Evolutionary conservation across 2,888 invertebrate species (phyloP).

Genomic region (Ferdinandea cuprea): DNA sequence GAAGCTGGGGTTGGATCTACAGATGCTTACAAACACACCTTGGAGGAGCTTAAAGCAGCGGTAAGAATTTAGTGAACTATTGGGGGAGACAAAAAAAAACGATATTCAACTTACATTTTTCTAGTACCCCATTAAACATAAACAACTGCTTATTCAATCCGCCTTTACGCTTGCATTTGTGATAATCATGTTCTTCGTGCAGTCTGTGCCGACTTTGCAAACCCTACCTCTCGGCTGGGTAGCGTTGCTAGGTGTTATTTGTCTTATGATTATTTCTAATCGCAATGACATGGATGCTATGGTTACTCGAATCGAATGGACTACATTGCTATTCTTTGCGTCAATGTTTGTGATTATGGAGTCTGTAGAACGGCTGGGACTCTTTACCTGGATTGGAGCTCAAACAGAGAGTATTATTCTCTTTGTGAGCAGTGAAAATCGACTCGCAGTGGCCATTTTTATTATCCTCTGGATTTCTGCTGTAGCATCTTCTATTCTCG

Average conservation of each 20-base stretch:
- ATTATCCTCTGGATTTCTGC: slow-evolving; percentile 95
- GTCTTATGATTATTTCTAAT: slow-evolving; percentile 90
- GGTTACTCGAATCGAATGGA: slow-evolving; percentile 82
- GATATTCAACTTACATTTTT: slow-evolving; percentile 76
- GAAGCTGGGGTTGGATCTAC: slow-evolving; percentile 84
- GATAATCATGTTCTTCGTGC: slow-evolving; percentile 91
- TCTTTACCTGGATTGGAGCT: slow-evolving; percentile 91
- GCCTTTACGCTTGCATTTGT: slow-evolving; percentile 88
- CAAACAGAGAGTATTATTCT: slow-evolving; percentile 88
- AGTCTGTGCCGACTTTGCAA: slow-evolving; percentile 89
- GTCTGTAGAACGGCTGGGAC: slow-evolving; percentile 90
- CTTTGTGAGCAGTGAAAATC: slow-evolving; percentile 86
- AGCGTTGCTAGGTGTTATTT: slow-evolving; percentile 90
- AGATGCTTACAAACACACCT: slow-evolving; percentile 87
- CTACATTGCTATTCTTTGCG: slow-evolving; percentile 82
- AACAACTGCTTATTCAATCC: slow-evolving; percentile 88
- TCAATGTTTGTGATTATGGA: slow-evolving; percentile 83
- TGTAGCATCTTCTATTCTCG: slow-evolving; percentile 92
- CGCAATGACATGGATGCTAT: slow-evolving; percentile 82
- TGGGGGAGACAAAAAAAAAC: not conserved
- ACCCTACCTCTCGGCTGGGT: slow-evolving; percentile 93
- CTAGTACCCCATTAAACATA: slow-evolving; percentile 92
- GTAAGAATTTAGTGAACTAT: slow-evolving; percentile 70
- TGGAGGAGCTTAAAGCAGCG: slow-evolving; percentile 86
- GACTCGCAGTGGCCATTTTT: slow-evolving; percentile 89